Evolutionary conservation across 2,888 invertebrate species (phyloP).

Genomic region (Hypomecis punctinalis): DNA sequence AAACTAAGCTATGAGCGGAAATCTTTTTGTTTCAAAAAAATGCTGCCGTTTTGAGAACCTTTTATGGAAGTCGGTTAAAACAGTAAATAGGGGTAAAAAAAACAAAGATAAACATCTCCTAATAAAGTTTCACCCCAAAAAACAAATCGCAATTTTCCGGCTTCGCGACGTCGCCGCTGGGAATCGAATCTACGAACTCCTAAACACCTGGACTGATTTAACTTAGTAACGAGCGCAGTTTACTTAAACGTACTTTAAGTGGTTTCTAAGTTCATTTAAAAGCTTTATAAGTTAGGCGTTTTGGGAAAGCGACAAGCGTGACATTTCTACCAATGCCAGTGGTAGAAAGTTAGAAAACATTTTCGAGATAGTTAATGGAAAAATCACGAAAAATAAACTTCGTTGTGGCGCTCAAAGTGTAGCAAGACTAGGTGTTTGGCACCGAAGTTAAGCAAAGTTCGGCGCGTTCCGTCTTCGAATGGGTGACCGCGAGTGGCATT

Average conservation of each 20-base stretch:
- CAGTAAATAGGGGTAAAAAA: not conserved
- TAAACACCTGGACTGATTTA: constrained; percentile 59
- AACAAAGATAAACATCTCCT: constrained; percentile 23
- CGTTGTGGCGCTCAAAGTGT: no score
- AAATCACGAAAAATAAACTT: not conserved
- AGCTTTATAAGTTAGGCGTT: constrained; percentile 13
- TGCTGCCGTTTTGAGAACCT: no score
- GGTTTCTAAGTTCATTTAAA: constrained; percentile 27
- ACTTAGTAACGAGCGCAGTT: constrained; percentile 45
- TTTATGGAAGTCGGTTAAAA: no score
- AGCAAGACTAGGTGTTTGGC: no score
- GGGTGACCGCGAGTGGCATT: no score
- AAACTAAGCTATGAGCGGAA: no score
- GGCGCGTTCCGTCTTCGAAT: no score
- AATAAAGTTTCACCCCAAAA: constrained; percentile 44
- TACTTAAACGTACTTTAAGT: constrained; percentile 24
- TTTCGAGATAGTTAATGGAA: not conserved
- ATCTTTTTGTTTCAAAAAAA: no score
- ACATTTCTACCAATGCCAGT: constrained; percentile 6
- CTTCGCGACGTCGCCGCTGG: constrained; percentile 35
- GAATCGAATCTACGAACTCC: constrained; percentile 46
- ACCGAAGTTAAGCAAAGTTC: no score
- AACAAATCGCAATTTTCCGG: constrained; percentile 49
- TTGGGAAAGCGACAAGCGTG: constrained; percentile 18
- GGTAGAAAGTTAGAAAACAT: not conserved